phyloP scores from a whole-genome alignment of 2,113 vertebrate genomes.

The Chloebia gouldiae region DNA sequence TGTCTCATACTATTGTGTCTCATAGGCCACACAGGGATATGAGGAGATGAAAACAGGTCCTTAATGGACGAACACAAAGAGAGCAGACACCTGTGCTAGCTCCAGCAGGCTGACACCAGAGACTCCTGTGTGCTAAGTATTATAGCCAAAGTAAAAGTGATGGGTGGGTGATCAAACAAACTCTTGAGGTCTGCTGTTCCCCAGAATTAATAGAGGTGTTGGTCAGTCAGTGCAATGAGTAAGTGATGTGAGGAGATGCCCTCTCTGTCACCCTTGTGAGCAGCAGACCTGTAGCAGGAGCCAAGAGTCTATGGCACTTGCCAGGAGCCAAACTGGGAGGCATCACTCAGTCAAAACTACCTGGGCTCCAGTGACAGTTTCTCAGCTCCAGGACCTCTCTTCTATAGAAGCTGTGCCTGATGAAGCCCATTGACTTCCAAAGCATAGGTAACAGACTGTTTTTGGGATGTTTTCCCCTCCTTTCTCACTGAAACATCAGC shows the following conservation, averaged over 20 bases:
- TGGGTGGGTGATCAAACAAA: not conserved
- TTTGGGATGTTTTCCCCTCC: not conserved
- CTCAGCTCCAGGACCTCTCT: not conserved
- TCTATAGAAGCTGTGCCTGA: not conserved
- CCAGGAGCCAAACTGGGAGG: not conserved
- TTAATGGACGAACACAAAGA: not conserved
- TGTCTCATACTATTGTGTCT: not conserved
- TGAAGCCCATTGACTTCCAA: not conserved
- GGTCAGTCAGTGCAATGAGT: not conserved
- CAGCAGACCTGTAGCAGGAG: not conserved
- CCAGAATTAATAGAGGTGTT: not conserved
- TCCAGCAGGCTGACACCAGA: slow-evolving; percentile 19
- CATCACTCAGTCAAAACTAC: not conserved
- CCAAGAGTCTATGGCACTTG: fast-evolving
- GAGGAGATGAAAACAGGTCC: slow-evolving; percentile 7
- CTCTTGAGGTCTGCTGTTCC: not conserved
- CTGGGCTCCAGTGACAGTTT: not conserved
- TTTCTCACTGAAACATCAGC: not conserved
- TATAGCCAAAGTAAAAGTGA: not conserved
- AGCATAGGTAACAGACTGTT: not conserved
- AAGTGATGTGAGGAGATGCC: not conserved
- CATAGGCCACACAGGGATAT: not conserved
- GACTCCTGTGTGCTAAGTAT: not conserved
- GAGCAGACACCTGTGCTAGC: slow-evolving; percentile 34
- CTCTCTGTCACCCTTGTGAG: not conserved